Percentiles rank a stretch among this genome's conserved stretches.
Conservation (phyloP, 2,113 vertebrate genomes). For the Stegastes partitus region DNA sequence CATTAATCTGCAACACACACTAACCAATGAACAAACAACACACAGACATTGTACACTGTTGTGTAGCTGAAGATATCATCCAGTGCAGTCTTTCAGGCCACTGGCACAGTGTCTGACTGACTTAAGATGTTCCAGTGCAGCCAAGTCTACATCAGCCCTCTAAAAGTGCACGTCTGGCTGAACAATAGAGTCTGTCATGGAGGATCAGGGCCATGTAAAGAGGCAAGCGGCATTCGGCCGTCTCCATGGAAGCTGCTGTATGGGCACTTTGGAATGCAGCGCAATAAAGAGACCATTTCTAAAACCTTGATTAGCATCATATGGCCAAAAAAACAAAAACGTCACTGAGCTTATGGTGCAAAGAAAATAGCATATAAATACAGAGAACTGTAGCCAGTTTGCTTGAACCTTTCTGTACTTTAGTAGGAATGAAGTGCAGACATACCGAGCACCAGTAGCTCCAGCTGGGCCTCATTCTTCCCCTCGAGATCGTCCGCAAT, state of each 20-base stretch:
- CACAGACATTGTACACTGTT: not conserved
- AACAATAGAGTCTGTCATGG: conserved; percentile 76
- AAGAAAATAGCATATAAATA: conserved; percentile 16
- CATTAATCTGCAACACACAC: conserved; percentile 27
- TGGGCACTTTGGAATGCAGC: conserved; percentile 78
- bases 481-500: conserved; percentile 95
- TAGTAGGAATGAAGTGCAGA: not conserved
- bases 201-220: conserved; percentile 87
- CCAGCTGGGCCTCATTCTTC: conserved; percentile 92
- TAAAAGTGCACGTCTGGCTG: conserved; percentile 59
- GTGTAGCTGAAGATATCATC: not conserved
- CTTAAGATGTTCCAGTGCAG: conserved; percentile 14
- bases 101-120: conserved; percentile 13
- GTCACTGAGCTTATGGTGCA: not conserved
- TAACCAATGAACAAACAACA: conserved; percentile 14
- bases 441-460: conserved; percentile 95
- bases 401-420: not conserved
- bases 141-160: conserved; percentile 23
- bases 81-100: not conserved
- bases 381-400: not conserved
- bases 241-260: conserved; percentile 88
- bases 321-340: not conserved
- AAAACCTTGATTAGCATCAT: conserved; percentile 32
- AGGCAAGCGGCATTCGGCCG: conserved; percentile 84
- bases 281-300: conserved; percentile 74